Evolutionary conservation across 1,140 invertebrate species (phyloP).

Genomic region (Sycobia sp.): DNA sequence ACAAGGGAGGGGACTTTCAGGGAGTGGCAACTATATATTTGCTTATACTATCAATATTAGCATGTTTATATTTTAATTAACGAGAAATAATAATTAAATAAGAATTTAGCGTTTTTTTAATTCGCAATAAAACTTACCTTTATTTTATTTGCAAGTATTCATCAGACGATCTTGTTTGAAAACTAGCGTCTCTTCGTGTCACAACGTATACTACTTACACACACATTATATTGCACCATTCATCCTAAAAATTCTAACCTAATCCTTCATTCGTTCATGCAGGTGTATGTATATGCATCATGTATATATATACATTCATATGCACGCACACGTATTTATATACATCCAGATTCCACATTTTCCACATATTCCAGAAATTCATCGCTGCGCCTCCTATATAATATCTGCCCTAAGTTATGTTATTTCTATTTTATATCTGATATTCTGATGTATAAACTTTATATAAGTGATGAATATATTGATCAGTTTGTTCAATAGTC

Average conservation of each 20-base stretch:
- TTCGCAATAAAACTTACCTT: conserved; percentile 22
- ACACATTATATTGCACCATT: not conserved
- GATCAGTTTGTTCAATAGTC: conserved; percentile 11
- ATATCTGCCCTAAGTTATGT: too few relatives aligned
- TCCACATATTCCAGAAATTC: too few relatives aligned
- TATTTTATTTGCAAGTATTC: conserved; percentile 3
- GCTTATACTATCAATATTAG: too few relatives aligned
- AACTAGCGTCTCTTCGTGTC: conserved; percentile 14
- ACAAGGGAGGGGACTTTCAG: conserved; percentile 24
- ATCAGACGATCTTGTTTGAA: conserved; percentile 18
- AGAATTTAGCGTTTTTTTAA: too few relatives aligned
- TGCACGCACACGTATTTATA: too few relatives aligned
- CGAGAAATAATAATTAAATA: too few relatives aligned
- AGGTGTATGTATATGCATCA: not conserved
- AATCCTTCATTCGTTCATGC: not conserved
- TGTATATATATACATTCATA: not conserved
- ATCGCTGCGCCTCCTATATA: too few relatives aligned
- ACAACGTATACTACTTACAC: conserved; percentile 2
- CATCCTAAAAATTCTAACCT: conserved; percentile 17
- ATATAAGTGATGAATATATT: too few relatives aligned
- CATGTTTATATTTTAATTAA: too few relatives aligned
- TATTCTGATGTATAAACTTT: too few relatives aligned
- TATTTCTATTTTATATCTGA: too few relatives aligned
- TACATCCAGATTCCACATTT: not conserved
- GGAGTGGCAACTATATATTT: conserved; percentile 24